Percentiles rank a stretch among this genome's conserved stretches.
Conservation (phyloP, 1,140 invertebrate genomes). For the Macrobrachium rosenbergii region DNA sequence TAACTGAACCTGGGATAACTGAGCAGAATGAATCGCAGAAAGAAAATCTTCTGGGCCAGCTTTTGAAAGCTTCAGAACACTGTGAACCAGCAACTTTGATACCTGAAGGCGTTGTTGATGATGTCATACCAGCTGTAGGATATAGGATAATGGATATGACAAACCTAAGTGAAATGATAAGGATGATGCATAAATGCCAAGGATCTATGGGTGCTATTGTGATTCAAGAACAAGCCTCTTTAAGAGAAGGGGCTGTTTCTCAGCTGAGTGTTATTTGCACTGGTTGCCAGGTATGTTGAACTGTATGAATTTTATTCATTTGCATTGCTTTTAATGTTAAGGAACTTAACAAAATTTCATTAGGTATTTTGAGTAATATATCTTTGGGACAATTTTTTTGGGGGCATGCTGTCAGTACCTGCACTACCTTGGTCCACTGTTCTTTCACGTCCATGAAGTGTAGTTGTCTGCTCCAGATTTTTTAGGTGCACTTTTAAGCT, state of each 20-base stretch:
- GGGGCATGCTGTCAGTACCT: too few relatives aligned
- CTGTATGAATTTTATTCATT: not conserved
- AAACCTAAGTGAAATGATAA: constrained; percentile 65
- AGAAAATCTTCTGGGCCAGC: constrained; percentile 63
- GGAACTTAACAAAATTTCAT: too few relatives aligned
- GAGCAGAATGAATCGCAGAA: constrained; percentile 56
- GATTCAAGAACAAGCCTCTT: constrained; percentile 64
- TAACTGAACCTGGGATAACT: constrained; percentile 10
- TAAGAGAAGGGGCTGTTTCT: constrained; percentile 64
- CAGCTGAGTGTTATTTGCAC: constrained; percentile 65
- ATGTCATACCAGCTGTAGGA: constrained; percentile 65
- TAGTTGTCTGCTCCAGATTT: too few relatives aligned
- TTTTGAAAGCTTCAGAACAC: constrained; percentile 65
- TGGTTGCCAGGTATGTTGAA: constrained; percentile 57
- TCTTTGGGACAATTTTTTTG: too few relatives aligned
- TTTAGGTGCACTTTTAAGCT: too few relatives aligned
- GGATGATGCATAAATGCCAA: constrained; percentile 62
- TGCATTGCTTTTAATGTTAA: not conserved
- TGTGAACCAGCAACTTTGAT: constrained; percentile 65
- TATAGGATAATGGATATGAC: constrained; percentile 65
- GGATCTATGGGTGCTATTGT: constrained; percentile 58
- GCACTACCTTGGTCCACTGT: too few relatives aligned
- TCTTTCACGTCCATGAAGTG: too few relatives aligned
- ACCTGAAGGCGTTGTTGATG: constrained; percentile 65
- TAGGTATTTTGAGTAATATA: too few relatives aligned